Conservation (phyloP, 2,888 invertebrate species). For the Thymelicus lineola region DNA sequence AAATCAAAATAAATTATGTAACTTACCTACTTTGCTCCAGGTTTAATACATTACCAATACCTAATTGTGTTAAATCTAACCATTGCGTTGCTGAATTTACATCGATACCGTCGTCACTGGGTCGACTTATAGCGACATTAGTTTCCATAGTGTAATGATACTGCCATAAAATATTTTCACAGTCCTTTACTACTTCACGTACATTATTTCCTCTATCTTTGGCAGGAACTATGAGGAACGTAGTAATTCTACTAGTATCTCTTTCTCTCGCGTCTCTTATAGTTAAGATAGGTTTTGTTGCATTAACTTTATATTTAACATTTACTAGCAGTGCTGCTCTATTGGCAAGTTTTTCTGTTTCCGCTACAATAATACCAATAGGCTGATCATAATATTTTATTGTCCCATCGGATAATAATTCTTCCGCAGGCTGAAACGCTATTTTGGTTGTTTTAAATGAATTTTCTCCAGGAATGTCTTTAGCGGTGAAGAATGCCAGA, state of each 20-base stretch:
- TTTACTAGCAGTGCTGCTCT: conserved; percentile 85
- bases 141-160: conserved; percentile 90
- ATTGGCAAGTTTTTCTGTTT: conserved; percentile 81
- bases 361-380: conserved; percentile 88
- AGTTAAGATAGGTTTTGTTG: conserved; percentile 60
- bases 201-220: conserved; percentile 66
- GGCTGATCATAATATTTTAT: conserved; percentile 88
- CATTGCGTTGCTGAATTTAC: conserved; percentile 85
- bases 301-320: conserved; percentile 79
- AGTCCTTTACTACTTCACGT: conserved; percentile 83
- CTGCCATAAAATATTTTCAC: conserved; percentile 83
- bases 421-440: conserved; percentile 59
- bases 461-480: conserved; percentile 89
- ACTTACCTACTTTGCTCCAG: conserved; percentile 66
- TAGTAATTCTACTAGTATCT: conserved; percentile 57
- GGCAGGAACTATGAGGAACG: conserved; percentile 57
- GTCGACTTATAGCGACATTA: conserved; percentile 84
- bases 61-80: conserved; percentile 81
- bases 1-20: not conserved
- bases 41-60: conserved; percentile 78
- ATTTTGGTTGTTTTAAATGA: conserved; percentile 65
- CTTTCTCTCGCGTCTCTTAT: conserved; percentile 59
- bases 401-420: conserved; percentile 79
- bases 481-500: conserved; percentile 86
- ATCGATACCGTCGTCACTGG: conserved; percentile 88